Percentiles rank a stretch among this genome's conserved stretches.
phyloP scores from a whole-genome alignment of 1,140 invertebrate genomes.

The Geopemphigus sp. region DNA sequence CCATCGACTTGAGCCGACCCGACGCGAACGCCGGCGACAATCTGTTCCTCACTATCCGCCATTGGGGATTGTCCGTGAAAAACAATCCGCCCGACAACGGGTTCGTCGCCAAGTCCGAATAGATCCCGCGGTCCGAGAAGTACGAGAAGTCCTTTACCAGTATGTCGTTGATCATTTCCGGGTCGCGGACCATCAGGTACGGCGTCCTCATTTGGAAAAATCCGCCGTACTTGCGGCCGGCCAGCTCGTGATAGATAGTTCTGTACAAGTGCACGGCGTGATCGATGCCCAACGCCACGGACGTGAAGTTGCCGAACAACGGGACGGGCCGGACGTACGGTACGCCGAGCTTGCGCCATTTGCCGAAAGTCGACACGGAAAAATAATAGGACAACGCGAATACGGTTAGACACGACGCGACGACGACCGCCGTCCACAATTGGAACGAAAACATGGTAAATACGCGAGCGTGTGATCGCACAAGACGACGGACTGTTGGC shows the following conservation, averaged over 20 bases:
- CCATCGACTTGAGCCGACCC: constrained; percentile 62
- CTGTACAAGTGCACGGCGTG: constrained; percentile 24
- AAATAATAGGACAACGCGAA: not conserved
- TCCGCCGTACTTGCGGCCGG: constrained; percentile 51
- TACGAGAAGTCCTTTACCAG: constrained; percentile 59
- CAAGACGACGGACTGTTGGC: no score
- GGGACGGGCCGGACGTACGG: constrained; percentile 52
- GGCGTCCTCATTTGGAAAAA: constrained; percentile 53
- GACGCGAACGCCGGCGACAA: constrained; percentile 62
- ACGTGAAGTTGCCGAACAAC: no score
- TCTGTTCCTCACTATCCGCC: constrained; percentile 59
- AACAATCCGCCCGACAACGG: constrained; percentile 61
- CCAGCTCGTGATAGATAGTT: constrained; percentile 49
- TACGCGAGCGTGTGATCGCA: no score
- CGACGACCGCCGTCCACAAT: not conserved
- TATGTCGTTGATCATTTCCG: constrained; percentile 58
- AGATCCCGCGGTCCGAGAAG: constrained; percentile 56
- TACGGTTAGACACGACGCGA: not conserved
- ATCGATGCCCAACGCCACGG: constrained; percentile 11
- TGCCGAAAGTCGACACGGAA: not conserved
- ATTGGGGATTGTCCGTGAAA: constrained; percentile 57
- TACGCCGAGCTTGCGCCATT: constrained; percentile 42
- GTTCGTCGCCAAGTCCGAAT: constrained; percentile 53
- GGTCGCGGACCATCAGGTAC: constrained; percentile 56
- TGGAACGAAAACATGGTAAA: not conserved